Conservation (phyloP, 2,113 vertebrate species). For the Cynopterus brachyotis region DNA sequence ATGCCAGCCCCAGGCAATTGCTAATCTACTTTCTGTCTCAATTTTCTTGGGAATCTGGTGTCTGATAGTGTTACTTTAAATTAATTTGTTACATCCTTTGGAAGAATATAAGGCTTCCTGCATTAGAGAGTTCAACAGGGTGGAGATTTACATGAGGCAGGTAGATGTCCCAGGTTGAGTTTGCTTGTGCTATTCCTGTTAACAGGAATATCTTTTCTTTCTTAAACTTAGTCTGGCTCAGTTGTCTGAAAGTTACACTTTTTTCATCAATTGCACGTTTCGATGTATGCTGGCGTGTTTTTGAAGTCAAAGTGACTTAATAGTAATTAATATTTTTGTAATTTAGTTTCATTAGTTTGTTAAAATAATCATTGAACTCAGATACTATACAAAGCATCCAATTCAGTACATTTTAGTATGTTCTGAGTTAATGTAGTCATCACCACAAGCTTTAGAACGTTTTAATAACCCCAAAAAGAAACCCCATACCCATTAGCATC, state of each 20-base stretch:
- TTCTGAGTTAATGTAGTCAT: neutral
- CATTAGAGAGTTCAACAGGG: neutral
- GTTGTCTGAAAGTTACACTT: neutral
- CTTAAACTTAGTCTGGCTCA: neutral
- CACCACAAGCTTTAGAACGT: neutral
- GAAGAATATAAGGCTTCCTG: neutral
- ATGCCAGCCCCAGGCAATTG: neutral
- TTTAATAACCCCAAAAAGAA: neutral
- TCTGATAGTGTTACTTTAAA: neutral
- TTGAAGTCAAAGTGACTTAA: neutral
- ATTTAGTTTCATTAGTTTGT: neutral
- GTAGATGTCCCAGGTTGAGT: neutral
- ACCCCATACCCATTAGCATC: neutral
- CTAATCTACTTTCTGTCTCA: neutral
- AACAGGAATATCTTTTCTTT: neutral
- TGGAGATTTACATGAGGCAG: neutral
- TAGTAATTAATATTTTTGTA: neutral
- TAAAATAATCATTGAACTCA: neutral
- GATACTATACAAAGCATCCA: neutral
- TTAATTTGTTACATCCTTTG: neutral
- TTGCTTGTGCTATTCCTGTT: neutral
- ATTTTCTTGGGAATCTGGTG: neutral
- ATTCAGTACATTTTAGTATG: neutral
- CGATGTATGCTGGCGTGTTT: neutral
- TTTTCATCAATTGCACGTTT: neutral